Percentiles rank a stretch among this genome's conserved stretches.
phyloP scores from a whole-genome alignment of 2,797 vertebrate species.

The Eulemur coronatus region DNA sequence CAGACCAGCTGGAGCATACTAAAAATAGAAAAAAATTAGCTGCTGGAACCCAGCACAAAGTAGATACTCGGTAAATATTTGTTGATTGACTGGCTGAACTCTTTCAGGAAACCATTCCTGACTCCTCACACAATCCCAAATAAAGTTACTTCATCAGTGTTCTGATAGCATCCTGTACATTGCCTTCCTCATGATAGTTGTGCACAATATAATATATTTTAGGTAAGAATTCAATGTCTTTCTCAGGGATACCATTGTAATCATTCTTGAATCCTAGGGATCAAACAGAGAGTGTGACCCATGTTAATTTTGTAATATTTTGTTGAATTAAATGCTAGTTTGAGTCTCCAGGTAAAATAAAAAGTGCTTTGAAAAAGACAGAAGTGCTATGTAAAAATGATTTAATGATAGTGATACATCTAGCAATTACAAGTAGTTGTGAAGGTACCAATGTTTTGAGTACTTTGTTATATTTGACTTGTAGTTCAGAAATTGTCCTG shows the following conservation, averaged over 20 bases:
- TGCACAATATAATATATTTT: not conserved
- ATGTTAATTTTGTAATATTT: not conserved
- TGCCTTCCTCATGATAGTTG: not conserved
- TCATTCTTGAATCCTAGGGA: not conserved
- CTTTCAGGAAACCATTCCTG: not conserved
- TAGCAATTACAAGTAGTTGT: not conserved
- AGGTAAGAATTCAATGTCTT: not conserved
- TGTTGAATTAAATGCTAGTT: not conserved
- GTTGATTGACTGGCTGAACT: not conserved
- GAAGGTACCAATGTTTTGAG: not conserved
- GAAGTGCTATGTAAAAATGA: not conserved
- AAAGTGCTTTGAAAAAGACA: not conserved
- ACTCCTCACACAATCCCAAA: not conserved
- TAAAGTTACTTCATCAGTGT: not conserved
- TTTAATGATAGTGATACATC: not conserved
- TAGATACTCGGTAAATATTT: not conserved
- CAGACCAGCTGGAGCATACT: not conserved
- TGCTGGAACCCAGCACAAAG: not conserved
- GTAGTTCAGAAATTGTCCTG: not conserved
- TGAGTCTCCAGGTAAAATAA: not conserved
- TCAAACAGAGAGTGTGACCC: not conserved
- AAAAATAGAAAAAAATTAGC: too few relatives aligned
- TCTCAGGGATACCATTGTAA: not conserved
- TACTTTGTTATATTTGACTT: not conserved
- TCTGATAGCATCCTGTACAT: not conserved